Base-by-base conservation (phyloP, 2,888 invertebrate species). In the Apamea anceps region DNA sequence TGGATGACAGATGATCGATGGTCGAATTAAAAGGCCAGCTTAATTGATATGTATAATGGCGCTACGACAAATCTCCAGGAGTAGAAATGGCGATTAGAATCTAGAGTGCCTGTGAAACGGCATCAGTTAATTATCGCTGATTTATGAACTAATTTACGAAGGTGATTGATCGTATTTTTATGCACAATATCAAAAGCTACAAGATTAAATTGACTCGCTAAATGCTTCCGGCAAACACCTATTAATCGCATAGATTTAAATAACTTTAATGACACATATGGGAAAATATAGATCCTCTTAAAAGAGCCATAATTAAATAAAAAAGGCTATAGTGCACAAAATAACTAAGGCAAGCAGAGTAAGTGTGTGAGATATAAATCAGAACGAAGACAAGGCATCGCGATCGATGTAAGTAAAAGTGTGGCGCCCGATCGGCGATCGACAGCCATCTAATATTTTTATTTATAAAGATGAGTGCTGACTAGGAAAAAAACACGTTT, bases 1-100 rank as follows among this genome's bases (percentile, higher is more conserved):
- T 94, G 94, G 96, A 94, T 93, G 94, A 92, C 94, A 93, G 94
- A 95, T 96, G 96, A 96, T 96, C 92, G 95, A 96, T 96, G 94
- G 91, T 92, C 91, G 92, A 93, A 94, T 94, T 93, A 94, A 93
- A 80, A 86, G 93, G 87, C 91, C 91, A 89, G 88, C 90, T 91
- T 94, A 94, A 95, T 94, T 94, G 94, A 94, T 93, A 93, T 91
- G 93, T 94, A 93, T 93, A 91, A 91, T 94, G 95, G 95, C 95
- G 95, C 95, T 93, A 91, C 88, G 88, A 91, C 92, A 91, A 92
- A 92, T 91, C 91, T 90, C 91, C 89, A 82, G 87, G 71, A 86
- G 84, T 80, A 84, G 76, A 82, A 85, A 79, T 89, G 91, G 90
- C 91, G 93, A 93, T 92, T 87, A 84, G 88, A 92, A 93, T 93